Conservation (phyloP, 2,888 invertebrate species). For the Cryptosula pallasiana region DNA sequence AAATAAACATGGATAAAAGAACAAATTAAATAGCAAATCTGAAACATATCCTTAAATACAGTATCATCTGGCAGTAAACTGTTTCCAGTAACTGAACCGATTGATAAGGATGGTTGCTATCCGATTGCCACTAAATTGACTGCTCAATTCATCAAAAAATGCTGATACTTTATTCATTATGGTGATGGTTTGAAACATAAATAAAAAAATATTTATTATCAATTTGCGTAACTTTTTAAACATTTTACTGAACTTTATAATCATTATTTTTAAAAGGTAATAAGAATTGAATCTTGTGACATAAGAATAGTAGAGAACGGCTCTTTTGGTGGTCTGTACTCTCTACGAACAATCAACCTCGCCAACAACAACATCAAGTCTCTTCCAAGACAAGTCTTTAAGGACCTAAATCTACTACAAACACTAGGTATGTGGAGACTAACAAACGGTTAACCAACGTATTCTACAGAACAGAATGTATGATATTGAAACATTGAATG, state of each 20-base stretch:
- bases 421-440: not conserved
- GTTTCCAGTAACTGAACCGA: too few species aligned
- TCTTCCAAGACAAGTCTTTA: not conserved
- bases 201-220: not conserved
- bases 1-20: too few species aligned
- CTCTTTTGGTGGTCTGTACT: not conserved
- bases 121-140: too few species aligned
- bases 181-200: not conserved
- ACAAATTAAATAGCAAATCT: too few species aligned
- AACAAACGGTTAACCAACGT: too few species aligned
- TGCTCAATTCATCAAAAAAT: too few species aligned
- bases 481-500: too few species aligned
- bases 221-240: too few species aligned
- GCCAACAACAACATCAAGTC: constrained; percentile 1
- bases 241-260: too few species aligned
- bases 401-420: not conserved
- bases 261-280: not conserved
- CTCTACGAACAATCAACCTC: not conserved
- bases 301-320: not conserved
- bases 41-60: too few species aligned
- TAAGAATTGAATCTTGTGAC: not conserved
- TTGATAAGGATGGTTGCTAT: too few species aligned
- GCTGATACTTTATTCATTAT: not conserved
- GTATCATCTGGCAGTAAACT: too few species aligned
- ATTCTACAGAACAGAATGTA: not conserved